phyloP scores from a whole-genome alignment of 1,140 invertebrate species.

The Bombus pascuorum region DNA sequence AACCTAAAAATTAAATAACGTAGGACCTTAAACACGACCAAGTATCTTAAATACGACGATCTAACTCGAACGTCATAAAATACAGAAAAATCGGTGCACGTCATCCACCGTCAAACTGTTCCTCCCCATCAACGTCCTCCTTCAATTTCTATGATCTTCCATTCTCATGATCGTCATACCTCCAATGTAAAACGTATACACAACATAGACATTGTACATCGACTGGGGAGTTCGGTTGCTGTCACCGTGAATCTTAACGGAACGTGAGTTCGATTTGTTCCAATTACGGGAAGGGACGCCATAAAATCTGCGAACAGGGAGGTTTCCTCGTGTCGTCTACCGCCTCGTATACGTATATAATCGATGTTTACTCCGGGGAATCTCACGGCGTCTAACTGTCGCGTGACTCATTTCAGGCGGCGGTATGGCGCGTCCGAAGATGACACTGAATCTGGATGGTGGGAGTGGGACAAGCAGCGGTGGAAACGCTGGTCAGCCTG shows the following conservation, averaged over 20 bases:
- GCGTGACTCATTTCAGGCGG: slow-evolving; percentile 78
- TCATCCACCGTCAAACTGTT: too few relatives aligned
- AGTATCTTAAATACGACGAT: too few relatives aligned
- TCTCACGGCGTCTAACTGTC: slow-evolving; percentile 70
- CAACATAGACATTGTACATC: neutral
- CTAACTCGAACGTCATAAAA: too few relatives aligned
- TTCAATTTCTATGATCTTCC: too few relatives aligned
- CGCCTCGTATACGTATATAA: slow-evolving; percentile 43
- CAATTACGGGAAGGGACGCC: slow-evolving; percentile 25
- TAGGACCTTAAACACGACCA: too few relatives aligned
- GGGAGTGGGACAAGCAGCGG: slow-evolving; percentile 66
- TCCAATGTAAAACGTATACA: neutral
- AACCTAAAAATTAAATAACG: too few relatives aligned
- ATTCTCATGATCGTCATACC: neutral
- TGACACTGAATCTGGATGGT: slow-evolving; percentile 88
- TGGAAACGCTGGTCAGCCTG: slow-evolving; percentile 65
- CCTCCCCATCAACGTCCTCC: neutral
- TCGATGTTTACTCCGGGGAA: slow-evolving; percentile 62
- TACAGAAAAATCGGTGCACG: too few relatives aligned
- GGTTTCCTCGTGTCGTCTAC: slow-evolving; percentile 1
- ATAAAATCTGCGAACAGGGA: slow-evolving; percentile 34
- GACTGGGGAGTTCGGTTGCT: neutral
- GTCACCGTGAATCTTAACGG: slow-evolving; percentile 32
- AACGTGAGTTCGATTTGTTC: slow-evolving; percentile 31
- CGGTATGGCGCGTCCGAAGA: slow-evolving; percentile 84